phyloP scores from a whole-genome alignment of 2,888 invertebrate species.

The Amphipoea oculea region DNA sequence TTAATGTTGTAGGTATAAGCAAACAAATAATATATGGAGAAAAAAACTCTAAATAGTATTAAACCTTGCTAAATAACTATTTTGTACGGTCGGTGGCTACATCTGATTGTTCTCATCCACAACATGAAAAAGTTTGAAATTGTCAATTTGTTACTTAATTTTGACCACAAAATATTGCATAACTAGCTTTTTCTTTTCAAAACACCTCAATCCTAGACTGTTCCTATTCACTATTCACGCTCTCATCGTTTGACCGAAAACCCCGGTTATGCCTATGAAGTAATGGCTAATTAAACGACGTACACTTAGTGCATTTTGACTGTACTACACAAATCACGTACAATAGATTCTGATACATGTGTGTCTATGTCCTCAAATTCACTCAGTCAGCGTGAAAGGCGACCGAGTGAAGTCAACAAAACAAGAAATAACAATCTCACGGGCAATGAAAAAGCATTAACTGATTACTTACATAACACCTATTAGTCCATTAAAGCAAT shows the following conservation, averaged over 20 bases:
- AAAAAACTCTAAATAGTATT: neutral
- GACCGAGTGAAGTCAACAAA: slow-evolving; percentile 8
- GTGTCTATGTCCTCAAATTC: slow-evolving; percentile 4
- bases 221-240: neutral
- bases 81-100: too few species aligned
- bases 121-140: neutral
- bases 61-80: neutral
- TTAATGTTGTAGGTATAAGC: too few species aligned
- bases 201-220: neutral
- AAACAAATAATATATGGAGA: too few species aligned
- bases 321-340: neutral
- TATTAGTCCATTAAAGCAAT: slow-evolving; percentile 56
- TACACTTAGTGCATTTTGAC: neutral
- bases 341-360: neutral
- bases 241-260: neutral
- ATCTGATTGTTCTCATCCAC: neutral
- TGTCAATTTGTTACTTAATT: neutral
- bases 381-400: slow-evolving; percentile 53
- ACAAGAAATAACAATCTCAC: slow-evolving; percentile 48
- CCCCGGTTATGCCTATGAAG: too few species aligned
- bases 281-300: neutral
- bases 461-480: slow-evolving; percentile 51
- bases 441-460: slow-evolving; percentile 43
- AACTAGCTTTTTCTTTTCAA: neutral
- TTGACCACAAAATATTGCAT: neutral